Base-by-base conservation (phyloP, 2,888 invertebrate genomes). In the Tetranychus truncatus region DNA sequence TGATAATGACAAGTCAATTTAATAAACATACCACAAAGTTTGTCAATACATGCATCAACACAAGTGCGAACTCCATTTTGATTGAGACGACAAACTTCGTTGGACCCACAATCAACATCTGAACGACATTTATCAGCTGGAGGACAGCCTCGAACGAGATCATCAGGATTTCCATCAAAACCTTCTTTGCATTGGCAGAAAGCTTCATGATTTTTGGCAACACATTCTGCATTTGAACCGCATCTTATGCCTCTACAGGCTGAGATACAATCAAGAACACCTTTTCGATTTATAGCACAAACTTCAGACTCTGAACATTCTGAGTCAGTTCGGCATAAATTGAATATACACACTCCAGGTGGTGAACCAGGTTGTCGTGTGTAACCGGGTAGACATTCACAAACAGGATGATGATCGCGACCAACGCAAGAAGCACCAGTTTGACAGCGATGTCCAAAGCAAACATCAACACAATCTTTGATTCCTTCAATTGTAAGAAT, bases 221-320 rank as follows among this genome's bases (percentile, higher is more conserved):
- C n/a, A 20, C 94, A 95, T 81, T 87, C 91, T 1, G 93, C 91
- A 82, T 94, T 93, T 7, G 88, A 87, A 20, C 92, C 91, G 81
- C 94, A 95, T 81, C 89, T 89, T 0, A 94, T 90, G 82, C 92
- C 91, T 82, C 92, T 91, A 82, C 94, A 95, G 0, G 93, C 88
- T 83, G 90, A 88, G 1, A 89, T 83, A 82, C 93, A 94, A 79
- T 87, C 87, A 76, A 86, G 87, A 0, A 85, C 82, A 4, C 89
- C 89, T 66, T 86, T 76, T 71, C 78, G 77, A 34, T 76, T 79
- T 66, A 78, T 73, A 44, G 76, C 55, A 74, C 79, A 79, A 8
- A 76, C 72, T 71, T 79, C 76, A 66, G 78, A 78, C 67, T 78
- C 78, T 67, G 77, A 76, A 55, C 79, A 79, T 34, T 79, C 79